Conservation (phyloP, 2,113 vertebrate genomes). For the Triplophysa siluroides region DNA sequence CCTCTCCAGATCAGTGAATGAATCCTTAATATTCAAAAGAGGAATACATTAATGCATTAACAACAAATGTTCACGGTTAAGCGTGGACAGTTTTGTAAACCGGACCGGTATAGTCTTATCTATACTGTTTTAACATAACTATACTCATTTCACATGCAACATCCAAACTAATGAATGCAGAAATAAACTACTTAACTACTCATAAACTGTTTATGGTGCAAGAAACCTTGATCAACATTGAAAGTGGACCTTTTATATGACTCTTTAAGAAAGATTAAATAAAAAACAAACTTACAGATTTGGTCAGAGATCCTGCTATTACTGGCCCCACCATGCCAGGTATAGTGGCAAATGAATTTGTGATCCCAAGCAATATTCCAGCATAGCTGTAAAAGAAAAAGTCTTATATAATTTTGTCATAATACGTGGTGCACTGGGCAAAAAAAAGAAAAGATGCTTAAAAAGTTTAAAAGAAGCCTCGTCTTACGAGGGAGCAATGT, state of each 20-base stretch:
- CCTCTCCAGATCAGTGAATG: too few relatives aligned
- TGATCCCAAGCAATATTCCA: slow-evolving; percentile 94
- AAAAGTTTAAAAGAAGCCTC: neutral
- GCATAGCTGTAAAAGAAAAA: slow-evolving; percentile 79
- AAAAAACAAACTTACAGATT: slow-evolving; percentile 79
- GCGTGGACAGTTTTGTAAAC: too few relatives aligned
- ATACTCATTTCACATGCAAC: too few relatives aligned
- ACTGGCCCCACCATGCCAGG: slow-evolving; percentile 96
- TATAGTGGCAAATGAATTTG: slow-evolving; percentile 95
- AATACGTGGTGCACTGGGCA: neutral
- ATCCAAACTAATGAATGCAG: neutral
- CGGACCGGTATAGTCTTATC: too few relatives aligned
- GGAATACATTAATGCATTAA: too few relatives aligned
- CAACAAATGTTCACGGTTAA: too few relatives aligned
- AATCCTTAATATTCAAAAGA: too few relatives aligned
- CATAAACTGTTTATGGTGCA: neutral
- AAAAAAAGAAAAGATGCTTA: neutral
- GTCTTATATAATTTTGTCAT: neutral
- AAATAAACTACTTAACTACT: neutral
- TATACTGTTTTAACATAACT: too few relatives aligned
- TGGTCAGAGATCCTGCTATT: slow-evolving; percentile 86
- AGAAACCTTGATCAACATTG: neutral
- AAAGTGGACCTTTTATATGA: neutral
- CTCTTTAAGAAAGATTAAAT: slow-evolving; percentile 2
- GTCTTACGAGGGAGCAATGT: slow-evolving; percentile 98